Evolutionary conservation across 2,888 invertebrate genomes (phyloP), one percentile per base, ranked within the genome.

Genomic region (Zygaena filipendulae): DNA sequence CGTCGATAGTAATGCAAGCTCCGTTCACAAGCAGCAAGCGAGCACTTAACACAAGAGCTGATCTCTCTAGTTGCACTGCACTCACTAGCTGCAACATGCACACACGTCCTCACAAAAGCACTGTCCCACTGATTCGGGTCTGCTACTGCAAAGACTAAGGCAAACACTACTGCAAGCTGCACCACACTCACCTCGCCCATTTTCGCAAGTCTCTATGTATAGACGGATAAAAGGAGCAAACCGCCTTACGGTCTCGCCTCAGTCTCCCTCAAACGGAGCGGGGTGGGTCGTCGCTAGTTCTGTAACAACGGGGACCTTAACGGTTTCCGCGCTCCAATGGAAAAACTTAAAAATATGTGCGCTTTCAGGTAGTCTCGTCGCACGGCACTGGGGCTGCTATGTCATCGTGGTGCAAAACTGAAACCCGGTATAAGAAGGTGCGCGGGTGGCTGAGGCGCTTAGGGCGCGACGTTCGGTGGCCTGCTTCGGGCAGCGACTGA

Each of bases 401-500:
- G 79, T 72, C 79, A 77, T 79, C 64, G 62, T 75, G 75, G 66
- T 70, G 59, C 59, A 58, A 68, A 75, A 75, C 71, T 74, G 57
- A 75, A 74, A 72, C 74, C 75, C 77, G 74, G 74, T 72, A 64
- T 72, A 64, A 74, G 52, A 57, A 45, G 48, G 60, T 57, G 64
- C 67, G 68, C 70, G 69, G 66, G 61, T 59, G 70, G 58, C 59
- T 56, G 62, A 59, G 61, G 64, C 71, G 67, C 67, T 61, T 52
- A 52, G 55, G 60, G 66, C 67, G 70, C 74, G 69, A 62, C 72
- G 61, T 62, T 67, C 63, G 59, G 60, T 63, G 71, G 71, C 71
- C 71, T 70, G 74, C 59, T 62, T 66, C 71, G 74, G 71, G 74
- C 74, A 77, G 81, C 81, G 81, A 82, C 79, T 81, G 82, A 70